phyloP scores from a whole-genome alignment of 2,797 vertebrate species.

The Muscicapa comitata region DNA sequence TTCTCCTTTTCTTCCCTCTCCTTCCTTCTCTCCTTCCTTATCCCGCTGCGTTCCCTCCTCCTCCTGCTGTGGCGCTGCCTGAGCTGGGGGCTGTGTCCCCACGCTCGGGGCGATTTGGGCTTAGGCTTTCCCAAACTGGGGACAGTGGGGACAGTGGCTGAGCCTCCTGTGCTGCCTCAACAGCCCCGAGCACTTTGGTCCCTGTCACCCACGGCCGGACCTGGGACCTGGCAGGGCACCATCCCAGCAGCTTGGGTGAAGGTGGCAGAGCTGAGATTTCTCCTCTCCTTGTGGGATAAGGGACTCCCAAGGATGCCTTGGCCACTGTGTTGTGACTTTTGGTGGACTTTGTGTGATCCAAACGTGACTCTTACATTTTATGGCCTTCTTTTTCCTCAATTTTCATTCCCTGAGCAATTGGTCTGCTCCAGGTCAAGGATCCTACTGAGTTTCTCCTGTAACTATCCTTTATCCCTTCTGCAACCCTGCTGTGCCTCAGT shows the following conservation, averaged over 20 bases:
- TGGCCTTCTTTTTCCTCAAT: background rate
- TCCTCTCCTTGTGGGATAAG: background rate
- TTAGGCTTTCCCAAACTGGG: background rate
- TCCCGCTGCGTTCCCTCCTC: background rate
- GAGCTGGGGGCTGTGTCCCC: background rate
- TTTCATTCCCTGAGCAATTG: fast-evolving
- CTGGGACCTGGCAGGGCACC: background rate
- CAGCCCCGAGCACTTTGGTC: fast-evolving
- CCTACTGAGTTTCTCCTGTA: background rate
- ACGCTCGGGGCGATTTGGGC: fast-evolving
- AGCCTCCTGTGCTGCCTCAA: background rate
- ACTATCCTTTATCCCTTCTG: background rate
- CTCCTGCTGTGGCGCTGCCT: background rate
- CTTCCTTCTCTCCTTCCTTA: background rate
- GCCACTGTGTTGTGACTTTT: background rate
- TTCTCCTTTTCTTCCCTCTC: slow-evolving; percentile 62
- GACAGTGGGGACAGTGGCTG: background rate
- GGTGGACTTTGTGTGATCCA: background rate
- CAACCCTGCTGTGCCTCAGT: background rate
- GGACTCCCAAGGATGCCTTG: background rate
- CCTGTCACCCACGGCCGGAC: fast-evolving
- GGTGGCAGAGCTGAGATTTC: fast-evolving
- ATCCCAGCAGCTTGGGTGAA: fast-evolving
- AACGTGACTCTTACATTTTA: background rate
- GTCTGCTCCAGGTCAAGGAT: background rate